Base-by-base conservation (phyloP, 2,797 vertebrate species). In the Chaunax sp. region DNA sequence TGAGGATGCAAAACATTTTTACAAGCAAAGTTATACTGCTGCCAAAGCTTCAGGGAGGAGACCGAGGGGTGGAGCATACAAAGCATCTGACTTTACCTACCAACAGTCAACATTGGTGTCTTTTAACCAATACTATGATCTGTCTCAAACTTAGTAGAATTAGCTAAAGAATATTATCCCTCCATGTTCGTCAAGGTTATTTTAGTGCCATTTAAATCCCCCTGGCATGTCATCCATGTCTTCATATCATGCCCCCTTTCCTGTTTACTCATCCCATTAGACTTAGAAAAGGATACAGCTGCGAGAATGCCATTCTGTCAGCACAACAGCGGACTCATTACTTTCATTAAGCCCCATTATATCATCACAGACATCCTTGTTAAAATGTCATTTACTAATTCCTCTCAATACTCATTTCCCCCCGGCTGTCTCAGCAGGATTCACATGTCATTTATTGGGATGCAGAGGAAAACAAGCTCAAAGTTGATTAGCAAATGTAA, bases 301-400 rank as follows among this genome's bases (percentile, higher is more conserved):
- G 74, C 66, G 69, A 78, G 75, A 81, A 85, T 67, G 81, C 72
- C 73, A 73, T 20, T 56, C 72, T 83, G 80, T 89, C 83, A 85
- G 78, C 69, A 71, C 72, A 75, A 72, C 66, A 73, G 45, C 57
- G 35, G 68, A 72, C 86, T 76, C 81, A 78, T 77, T 75, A 75
- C 70, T 86, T 90, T 81, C 75, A 86, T 89, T 87, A 87, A 62
- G 57, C 53, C 50, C 81, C 68, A 75, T 90, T 89, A 89, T 69
- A 85, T 77, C 83, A 77, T 78, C 71, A 37, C 85, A 77, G 83
- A 80, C 81, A 68, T 76, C 72, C 83, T 87, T 85, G 80, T 91
- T 87, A 89, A 86, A 89, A 87, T 85, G 72, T 82, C 53, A 89
- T 90, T 89, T 78, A 70, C 81, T 83, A 78, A 90, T 88, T 88